Conservation (phyloP, 2,888 invertebrate genomes). For the Nysson spinosus region DNA sequence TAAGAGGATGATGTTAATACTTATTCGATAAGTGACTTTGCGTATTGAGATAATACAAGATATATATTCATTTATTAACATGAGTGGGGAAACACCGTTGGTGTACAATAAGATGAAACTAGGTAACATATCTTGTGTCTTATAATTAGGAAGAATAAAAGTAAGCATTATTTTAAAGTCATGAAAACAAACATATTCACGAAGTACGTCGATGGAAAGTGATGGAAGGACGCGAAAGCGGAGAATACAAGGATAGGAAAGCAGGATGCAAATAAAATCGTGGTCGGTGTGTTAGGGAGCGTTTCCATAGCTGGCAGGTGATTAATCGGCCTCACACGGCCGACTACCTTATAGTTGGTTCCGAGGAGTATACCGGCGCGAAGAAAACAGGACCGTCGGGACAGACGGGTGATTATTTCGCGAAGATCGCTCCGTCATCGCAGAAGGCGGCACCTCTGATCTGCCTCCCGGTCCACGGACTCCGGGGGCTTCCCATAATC, state of each 20-base stretch:
- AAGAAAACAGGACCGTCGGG: constrained; percentile 57
- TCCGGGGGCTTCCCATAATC: constrained; percentile 65
- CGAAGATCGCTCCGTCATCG: constrained; percentile 73
- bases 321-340: constrained; percentile 56
- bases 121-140: too few species aligned
- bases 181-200: too few species aligned
- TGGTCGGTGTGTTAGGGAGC: constrained; percentile 44
- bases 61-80: too few species aligned
- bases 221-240: neutral
- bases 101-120: too few species aligned
- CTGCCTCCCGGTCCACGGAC: constrained; percentile 54
- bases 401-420: constrained; percentile 70
- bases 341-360: constrained; percentile 45
- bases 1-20: too few species aligned
- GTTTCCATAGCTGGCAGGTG: constrained; percentile 56
- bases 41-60: too few species aligned
- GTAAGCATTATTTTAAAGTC: too few species aligned
- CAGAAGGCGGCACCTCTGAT: constrained; percentile 70
- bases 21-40: too few species aligned
- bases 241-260: neutral
- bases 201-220: too few species aligned
- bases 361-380: constrained; percentile 45
- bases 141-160: too few species aligned
- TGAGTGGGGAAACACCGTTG: too few species aligned
- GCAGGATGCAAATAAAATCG: constrained; percentile 54